A percentile compares a stretch with the other conserved stretches of the same genome.
Evolutionary conservation across 2,888 invertebrate species (phyloP).

Genomic region (Calameuta pallipes): DNA sequence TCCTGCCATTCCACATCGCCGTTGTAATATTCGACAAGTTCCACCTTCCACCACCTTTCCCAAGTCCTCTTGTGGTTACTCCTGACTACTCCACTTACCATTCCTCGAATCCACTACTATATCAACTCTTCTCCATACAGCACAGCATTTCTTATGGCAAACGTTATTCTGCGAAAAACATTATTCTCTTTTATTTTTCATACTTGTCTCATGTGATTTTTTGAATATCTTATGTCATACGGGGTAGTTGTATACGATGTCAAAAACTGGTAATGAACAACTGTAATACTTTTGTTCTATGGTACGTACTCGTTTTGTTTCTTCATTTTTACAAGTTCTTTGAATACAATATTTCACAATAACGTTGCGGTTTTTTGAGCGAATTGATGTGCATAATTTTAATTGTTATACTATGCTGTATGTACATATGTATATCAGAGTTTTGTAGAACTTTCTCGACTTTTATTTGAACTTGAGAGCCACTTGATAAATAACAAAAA

Average conservation of each 20-base stretch:
- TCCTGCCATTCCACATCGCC: slow-evolving; percentile 60
- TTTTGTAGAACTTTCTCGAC: not conserved
- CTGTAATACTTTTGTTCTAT: not conserved
- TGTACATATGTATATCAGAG: not conserved
- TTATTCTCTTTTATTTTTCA: not conserved
- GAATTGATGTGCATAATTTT: not conserved
- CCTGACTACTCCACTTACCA: slow-evolving; percentile 35
- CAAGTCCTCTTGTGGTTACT: slow-evolving; percentile 36
- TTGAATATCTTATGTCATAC: not conserved
- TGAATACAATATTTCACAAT: not conserved
- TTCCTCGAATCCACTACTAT: slow-evolving; percentile 22
- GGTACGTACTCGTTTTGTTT: not conserved
- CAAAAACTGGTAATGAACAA: not conserved
- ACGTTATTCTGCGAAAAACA: not conserved
- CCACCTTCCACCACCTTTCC: slow-evolving; percentile 40
- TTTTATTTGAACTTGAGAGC: not conserved
- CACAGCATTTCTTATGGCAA: not conserved
- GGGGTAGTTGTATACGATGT: not conserved
- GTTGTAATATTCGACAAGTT: slow-evolving; percentile 62
- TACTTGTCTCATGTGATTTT: not conserved
- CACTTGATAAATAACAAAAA: not conserved
- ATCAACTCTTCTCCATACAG: not conserved
- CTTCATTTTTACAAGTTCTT: not conserved
- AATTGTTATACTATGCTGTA: not conserved
- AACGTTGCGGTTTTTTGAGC: not conserved